These are phyloP conservation scores for Cheiracanthium punctorium DNA, from an alignment of 2,888 invertebrate species.

Conservation along the genomic window DNA sequence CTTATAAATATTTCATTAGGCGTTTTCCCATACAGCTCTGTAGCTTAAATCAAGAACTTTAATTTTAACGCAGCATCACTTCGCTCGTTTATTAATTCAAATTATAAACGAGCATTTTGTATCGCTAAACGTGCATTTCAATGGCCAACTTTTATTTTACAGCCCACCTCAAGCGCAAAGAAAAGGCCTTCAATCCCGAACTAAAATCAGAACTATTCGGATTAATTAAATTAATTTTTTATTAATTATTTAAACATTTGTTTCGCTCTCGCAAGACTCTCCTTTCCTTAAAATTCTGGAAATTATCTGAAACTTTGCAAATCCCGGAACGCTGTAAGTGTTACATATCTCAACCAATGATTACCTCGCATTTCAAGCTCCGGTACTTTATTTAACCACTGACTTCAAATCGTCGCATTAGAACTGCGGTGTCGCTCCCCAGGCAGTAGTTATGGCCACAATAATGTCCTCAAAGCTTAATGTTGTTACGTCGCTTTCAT, in stretches of 20 bases:
- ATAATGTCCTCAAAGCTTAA: background rate
- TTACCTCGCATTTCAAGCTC: background rate
- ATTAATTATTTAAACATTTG: background rate
- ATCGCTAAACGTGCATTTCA: background rate
- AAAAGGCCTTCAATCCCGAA: background rate
- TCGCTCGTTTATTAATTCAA: background rate
- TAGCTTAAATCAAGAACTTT: too few species aligned
- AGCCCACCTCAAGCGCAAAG: background rate
- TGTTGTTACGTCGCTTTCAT: slow-evolving; percentile 27
- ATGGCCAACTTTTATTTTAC: background rate
- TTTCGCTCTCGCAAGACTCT: background rate
- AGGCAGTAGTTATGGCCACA: slow-evolving; percentile 1
- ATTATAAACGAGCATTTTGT: background rate
- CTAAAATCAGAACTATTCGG: background rate
- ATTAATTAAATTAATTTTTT: background rate
- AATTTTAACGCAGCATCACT: background rate
- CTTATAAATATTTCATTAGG: too few species aligned
- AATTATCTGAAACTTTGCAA: slow-evolving; percentile 17
- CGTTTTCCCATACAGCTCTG: too few species aligned
- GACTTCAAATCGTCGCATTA: slow-evolving; percentile 9
- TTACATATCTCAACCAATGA: slow-evolving; percentile 12
- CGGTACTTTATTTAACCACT: slow-evolving; percentile 6
- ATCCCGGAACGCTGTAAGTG: background rate
- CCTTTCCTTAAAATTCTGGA: background rate
- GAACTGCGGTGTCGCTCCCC: background rate